Percentiles rank a stretch among this genome's conserved stretches.
phyloP scores from a whole-genome alignment of 2,888 invertebrate genomes.

The Choristoneura rosaceana region DNA sequence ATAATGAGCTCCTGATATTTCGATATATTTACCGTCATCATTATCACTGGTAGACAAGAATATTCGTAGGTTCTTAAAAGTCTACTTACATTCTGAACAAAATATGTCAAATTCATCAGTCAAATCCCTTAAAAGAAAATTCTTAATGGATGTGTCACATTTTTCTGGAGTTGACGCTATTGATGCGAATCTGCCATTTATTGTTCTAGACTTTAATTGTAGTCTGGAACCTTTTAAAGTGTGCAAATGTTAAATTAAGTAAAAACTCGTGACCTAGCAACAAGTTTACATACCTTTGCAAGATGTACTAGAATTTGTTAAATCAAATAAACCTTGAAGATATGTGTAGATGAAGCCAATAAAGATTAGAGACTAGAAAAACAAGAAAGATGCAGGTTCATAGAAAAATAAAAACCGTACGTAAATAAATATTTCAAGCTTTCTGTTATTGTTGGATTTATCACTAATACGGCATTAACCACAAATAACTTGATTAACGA shows the following conservation, averaged over 20 bases:
- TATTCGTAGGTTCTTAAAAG: no score
- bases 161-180: background rate
- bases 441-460: conserved; percentile 20
- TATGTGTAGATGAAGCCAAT: conserved; percentile 10
- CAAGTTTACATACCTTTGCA: background rate
- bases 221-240: background rate
- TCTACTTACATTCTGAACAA: no score
- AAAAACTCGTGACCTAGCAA: background rate
- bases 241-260: background rate
- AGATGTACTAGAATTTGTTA: background rate
- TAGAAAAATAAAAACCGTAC: conserved; percentile 15
- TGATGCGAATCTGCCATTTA: background rate
- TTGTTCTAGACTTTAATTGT: background rate
- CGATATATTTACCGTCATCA: no score
- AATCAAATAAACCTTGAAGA: background rate
- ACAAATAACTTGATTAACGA: conserved; percentile 49
- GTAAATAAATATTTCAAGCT: conserved; percentile 24
- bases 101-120: no score
- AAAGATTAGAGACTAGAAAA: conserved; percentile 11
- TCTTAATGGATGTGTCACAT: background rate
- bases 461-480: conserved; percentile 47
- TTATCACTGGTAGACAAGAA: no score
- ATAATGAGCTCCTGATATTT: no score
- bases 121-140: no score
- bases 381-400: conserved; percentile 9